Base-by-base conservation (phyloP, 2,113 vertebrate species). In the Actenoides lindsayi region DNA sequence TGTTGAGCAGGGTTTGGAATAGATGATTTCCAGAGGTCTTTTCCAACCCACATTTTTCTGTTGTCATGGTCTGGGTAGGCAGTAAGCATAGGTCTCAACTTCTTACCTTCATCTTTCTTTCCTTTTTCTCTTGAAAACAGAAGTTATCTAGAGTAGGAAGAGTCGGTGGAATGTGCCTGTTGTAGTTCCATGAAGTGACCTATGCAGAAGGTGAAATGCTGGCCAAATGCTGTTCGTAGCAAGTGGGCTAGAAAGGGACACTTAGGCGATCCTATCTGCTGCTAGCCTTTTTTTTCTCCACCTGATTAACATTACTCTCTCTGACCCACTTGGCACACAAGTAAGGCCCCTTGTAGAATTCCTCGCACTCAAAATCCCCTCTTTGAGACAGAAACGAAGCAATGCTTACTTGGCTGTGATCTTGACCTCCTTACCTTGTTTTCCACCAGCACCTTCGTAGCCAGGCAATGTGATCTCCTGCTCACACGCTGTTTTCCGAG, bases 351-450 rank as follows among this genome's bases (percentile, higher is more conserved):
- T 28, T 54, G n/a, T n/a, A 50, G 71, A 63, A 81, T 68, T 81
- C 69, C 57, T 79, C 1, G 1, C 7, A 8, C 76, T 90, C 57
- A 48, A 83, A 46, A 48, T 70, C 35, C 71, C 46, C 18, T 78
- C 35, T 74, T 33, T 59, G 70, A 83, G 44, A n/a, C 20, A 73
- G 28, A 41, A 80, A 60, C 2, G 13, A 76, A 92, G 53, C 42
- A 37, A 57, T 2, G 1, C 42, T 74, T 73, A 31, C 83, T 89
- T 57, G 64, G 50, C 77, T 83, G 74, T 80, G 62, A 53, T 91
- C 62, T 78, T 96, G 94, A 96, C 93, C 94, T 94, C 89, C 70
- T 96, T 96, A 94, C 93, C 92, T 87, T 94, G 87, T 94, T 96
- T 96, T 95, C 50, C 41, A 57, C 6, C 83, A 35, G 70, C 86